These are phyloP conservation scores for Notiomystis cincta DNA, from an alignment of 2,113 vertebrate species.

Conservation along the genomic window DNA sequence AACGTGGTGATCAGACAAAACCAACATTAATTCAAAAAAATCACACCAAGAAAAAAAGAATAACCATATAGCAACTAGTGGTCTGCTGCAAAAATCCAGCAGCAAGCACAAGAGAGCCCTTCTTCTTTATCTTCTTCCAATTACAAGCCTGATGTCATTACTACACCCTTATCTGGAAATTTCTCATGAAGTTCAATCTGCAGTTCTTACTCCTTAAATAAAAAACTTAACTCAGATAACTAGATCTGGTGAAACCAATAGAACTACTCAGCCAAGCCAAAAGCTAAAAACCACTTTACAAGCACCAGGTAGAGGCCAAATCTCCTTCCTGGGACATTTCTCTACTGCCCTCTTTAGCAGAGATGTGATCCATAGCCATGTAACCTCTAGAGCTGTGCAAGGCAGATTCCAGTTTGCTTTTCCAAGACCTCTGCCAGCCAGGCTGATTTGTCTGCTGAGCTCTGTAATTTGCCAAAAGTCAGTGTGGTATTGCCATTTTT, in stretches of 20 bases:
- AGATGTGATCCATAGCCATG: fast-evolving
- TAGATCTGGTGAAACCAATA: not conserved
- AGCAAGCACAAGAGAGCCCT: not conserved
- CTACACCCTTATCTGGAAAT: not conserved
- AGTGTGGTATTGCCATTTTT: not conserved
- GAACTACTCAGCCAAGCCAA: not conserved
- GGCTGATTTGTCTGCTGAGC: not conserved
- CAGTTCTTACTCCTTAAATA: not conserved
- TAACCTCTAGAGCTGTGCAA: not conserved
- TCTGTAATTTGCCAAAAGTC: not conserved
- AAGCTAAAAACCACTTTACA: not conserved
- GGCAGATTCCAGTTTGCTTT: not conserved
- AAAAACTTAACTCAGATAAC: not conserved
- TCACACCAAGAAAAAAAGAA: not conserved
- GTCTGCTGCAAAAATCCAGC: not conserved
- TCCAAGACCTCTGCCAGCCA: not conserved
- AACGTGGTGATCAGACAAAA: not conserved
- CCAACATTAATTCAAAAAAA: not conserved
- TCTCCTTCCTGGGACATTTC: not conserved
- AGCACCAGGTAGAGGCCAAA: not conserved
- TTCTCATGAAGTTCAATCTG: not conserved
- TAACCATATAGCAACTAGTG: not conserved
- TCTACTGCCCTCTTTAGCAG: not conserved
- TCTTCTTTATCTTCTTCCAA: not conserved
- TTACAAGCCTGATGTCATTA: not conserved